Conservation (phyloP, 1,140 invertebrate species). For the Listronotus oregonensis region DNA sequence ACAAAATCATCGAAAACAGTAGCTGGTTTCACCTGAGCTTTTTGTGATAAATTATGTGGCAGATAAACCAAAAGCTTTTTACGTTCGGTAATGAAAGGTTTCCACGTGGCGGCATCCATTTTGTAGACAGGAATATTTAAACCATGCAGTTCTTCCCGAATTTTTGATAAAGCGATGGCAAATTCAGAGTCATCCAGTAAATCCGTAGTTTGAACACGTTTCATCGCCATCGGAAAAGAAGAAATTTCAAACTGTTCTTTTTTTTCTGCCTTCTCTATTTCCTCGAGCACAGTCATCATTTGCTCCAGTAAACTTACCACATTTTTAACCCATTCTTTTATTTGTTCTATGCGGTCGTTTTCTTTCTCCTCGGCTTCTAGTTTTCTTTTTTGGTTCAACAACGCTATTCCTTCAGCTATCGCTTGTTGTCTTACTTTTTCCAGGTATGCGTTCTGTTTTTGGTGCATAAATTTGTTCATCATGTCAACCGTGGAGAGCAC, state of each 20-base stretch:
- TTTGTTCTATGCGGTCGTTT: conserved; percentile 30
- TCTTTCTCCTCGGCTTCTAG: conserved; percentile 29
- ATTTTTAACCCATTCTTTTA: conserved; percentile 35
- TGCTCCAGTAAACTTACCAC: conserved; percentile 19
- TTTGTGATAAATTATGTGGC: conserved; percentile 39
- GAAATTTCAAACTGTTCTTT: conserved; percentile 39
- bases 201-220: conserved; percentile 24
- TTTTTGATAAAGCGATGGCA: conserved; percentile 25
- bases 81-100: conserved; percentile 32
- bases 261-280: conserved; percentile 31
- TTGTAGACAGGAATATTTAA: conserved; percentile 30
- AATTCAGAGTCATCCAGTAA: conserved; percentile 32
- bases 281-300: conserved; percentile 11
- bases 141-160: conserved; percentile 27
- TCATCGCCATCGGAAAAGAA: conserved; percentile 42
- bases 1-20: conserved; percentile 47
- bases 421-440: conserved; percentile 54
- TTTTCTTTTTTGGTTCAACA: conserved; percentile 31
- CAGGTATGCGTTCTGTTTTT: conserved; percentile 52
- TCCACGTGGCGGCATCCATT: conserved; percentile 25
- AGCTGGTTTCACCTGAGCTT: conserved; percentile 32
- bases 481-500: conserved; percentile 53
- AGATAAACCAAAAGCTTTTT: conserved; percentile 35
- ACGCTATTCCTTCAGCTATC: conserved; percentile 48
- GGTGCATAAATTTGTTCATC: conserved; percentile 47